Conservation (phyloP, 2,113 vertebrate species). For the Neolamprologus hecqui region DNA sequence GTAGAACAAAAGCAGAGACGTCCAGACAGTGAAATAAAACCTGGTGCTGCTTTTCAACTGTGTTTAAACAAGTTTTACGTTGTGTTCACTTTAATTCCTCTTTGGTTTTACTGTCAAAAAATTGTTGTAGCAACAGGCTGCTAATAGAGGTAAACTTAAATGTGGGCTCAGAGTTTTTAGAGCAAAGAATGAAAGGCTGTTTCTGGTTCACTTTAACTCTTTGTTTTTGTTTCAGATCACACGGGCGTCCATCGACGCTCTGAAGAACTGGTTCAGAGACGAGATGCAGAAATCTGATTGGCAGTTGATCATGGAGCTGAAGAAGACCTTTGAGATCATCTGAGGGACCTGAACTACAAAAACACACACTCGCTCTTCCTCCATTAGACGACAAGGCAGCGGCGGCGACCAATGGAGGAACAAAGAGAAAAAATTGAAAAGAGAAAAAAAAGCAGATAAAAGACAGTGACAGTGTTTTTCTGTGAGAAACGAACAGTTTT, state of each 20-base stretch:
- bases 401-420: neutral
- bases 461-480: slow-evolving; percentile 49
- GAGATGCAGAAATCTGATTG: slow-evolving; percentile 97
- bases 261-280: slow-evolving; percentile 99
- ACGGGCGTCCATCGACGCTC: slow-evolving; percentile 91
- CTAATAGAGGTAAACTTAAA: neutral
- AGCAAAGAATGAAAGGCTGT: neutral
- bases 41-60: neutral
- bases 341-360: slow-evolving; percentile 50
- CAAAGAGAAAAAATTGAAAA: neutral
- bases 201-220: neutral
- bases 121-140: neutral
- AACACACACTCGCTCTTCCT: neutral
- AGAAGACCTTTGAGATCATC: slow-evolving; percentile 99
- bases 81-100: neutral
- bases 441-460: neutral
- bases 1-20: neutral
- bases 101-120: neutral
- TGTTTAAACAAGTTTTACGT: neutral
- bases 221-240: slow-evolving; percentile 77
- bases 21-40: neutral
- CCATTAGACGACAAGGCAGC: neutral
- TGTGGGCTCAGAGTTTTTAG: neutral
- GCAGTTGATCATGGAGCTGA: slow-evolving; percentile 98
- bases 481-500: slow-evolving; percentile 64